phyloP scores from a whole-genome alignment of 2,888 invertebrate genomes.

The Agrilus biguttatus region DNA sequence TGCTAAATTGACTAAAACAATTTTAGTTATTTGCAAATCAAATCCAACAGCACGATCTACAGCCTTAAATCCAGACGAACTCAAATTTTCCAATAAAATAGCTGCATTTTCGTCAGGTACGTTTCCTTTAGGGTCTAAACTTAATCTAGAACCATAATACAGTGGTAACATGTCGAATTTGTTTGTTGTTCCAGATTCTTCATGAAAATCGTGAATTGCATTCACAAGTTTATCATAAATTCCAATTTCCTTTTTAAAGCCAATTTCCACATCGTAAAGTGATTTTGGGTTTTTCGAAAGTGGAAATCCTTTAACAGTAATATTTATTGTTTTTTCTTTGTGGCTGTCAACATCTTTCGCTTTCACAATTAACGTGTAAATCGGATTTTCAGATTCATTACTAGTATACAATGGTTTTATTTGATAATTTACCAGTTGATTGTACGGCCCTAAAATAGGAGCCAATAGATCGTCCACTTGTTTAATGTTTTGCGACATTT shows the following conservation, averaged over 20 bases:
- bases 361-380: not conserved
- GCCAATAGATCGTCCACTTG: too few relatives aligned
- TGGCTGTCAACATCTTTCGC: slow-evolving; percentile 3
- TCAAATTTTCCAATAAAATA: slow-evolving; percentile 36
- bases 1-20: slow-evolving; percentile 30
- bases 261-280: slow-evolving; percentile 34
- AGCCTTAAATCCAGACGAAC: slow-evolving; percentile 27
- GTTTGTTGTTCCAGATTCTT: slow-evolving; percentile 26
- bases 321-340: slow-evolving; percentile 5
- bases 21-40: slow-evolving; percentile 28
- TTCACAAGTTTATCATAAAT: slow-evolving; percentile 35
- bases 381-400: too few relatives aligned
- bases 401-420: too few relatives aligned
- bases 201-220: slow-evolving; percentile 29
- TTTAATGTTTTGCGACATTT: too few relatives aligned
- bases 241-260: slow-evolving; percentile 36
- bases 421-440: too few relatives aligned
- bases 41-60: slow-evolving; percentile 29
- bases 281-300: slow-evolving; percentile 16
- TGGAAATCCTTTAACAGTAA: slow-evolving; percentile 12
- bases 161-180: slow-evolving; percentile 30
- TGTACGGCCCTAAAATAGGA: too few relatives aligned
- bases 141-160: slow-evolving; percentile 26
- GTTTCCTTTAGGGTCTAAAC: not conserved
- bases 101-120: slow-evolving; percentile 27